phyloP scores from a whole-genome alignment of 35 echinoderm and acorn worm species.

The Stichopus chloronotus region DNA sequence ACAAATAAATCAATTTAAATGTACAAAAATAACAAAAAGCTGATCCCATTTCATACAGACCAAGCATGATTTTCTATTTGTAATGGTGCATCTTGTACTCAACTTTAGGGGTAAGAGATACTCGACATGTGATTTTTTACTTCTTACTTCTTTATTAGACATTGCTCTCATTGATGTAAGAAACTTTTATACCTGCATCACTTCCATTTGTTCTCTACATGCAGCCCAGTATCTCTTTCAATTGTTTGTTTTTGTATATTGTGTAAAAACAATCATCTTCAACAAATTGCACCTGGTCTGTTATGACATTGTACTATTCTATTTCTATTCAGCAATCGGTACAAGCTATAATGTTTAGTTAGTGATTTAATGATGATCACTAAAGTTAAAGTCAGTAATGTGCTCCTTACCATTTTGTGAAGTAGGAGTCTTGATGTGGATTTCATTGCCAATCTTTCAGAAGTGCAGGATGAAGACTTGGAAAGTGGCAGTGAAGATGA shows the following conservation, averaged over 20 bases:
- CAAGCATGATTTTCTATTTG: no score
- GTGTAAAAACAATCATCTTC: background rate
- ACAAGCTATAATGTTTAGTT: background rate
- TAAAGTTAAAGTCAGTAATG: background rate
- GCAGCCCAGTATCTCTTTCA: background rate
- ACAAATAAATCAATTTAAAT: no score
- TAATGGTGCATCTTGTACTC: no score
- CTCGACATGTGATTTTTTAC: no score
- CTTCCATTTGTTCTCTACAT: no score
- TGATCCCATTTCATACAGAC: no score
- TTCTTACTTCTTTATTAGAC: no score
- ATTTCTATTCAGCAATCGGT: background rate
- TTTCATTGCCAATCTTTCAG: background rate
- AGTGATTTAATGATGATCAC: background rate
- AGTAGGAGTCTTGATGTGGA: background rate
- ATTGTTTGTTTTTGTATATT: background rate
- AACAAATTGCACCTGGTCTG: background rate
- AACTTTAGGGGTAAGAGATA: no score
- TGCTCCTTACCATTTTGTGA: background rate
- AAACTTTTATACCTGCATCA: no score
- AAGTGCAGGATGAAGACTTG: background rate
- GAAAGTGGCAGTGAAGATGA: slow-evolving; percentile 13
- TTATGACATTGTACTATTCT: background rate
- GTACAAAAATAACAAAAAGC: no score
- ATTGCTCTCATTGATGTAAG: no score